Base-by-base conservation (phyloP, 2,888 invertebrate species). In the Agriopis marginaria region DNA sequence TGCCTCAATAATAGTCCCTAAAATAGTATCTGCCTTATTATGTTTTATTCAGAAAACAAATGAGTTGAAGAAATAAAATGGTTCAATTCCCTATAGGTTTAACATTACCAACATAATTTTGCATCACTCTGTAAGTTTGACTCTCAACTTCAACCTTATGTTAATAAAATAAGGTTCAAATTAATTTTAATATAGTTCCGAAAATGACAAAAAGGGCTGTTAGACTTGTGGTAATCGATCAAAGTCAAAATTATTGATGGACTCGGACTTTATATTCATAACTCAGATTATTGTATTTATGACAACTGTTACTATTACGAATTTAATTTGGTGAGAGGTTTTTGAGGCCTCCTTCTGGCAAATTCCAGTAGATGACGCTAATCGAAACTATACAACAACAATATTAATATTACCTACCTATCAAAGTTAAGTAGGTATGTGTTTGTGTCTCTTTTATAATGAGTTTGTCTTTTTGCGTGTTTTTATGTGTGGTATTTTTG, bases 191-290 rank as follows among this genome's bases (percentile, higher is more conserved):
- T 17, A 40, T 12, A 45, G 51, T 66, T 63, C 66, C 63, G 32
- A 65, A 53, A 47, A 42, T 68, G 63, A 54, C 55, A 10, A 49
- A 68, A 70, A 74, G 72, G 73, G 71, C 73, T 74, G 61, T 66
- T 68, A 72, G 73, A 71, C 73, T 66, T 50, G 54, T 9, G 32
- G 64, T 45, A 69, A 79, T 78, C 75, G 68, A 79, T 79, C 78
- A 77, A 74, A 75, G 76, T 77, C 75, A 39, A 70, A 53, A 75
- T 75, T 76, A 77, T 77, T 77, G 77, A 79, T 79, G 65, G 74
- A 72, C 49, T 54, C 32, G 59, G 63, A 72, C 65, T 68, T 68
- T 60, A 68, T 64, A 68, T 71, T 70, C 63, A 66, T 68, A 63
- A 65, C 59, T 63, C 12, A 40, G n/a, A 61, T 53, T 64, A 61